Evolutionary conservation across 2,113 vertebrate genomes (phyloP), one percentile per base, ranked within the genome.

Genomic region (Carassius gibelio): DNA sequence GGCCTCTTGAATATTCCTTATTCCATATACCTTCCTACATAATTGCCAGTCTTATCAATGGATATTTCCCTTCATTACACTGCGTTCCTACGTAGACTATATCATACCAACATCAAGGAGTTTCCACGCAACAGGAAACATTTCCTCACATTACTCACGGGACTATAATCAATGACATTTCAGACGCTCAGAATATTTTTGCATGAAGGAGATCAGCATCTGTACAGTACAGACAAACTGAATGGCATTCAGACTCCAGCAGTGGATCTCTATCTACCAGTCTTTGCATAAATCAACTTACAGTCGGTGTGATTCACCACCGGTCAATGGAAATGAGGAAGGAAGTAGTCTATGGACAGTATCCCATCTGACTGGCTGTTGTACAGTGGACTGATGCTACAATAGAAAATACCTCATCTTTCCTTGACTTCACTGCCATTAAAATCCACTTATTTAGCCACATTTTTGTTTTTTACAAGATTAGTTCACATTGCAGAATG

Each of bases 401-500:
- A 42, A 79, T 15, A 48, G 83, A 36, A 77, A 77, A 23, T 21
- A 17, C 14, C 11, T 75, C 13, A 14, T 1, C n/a, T 59, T 75
- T 26, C 8, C 15, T 5, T 75, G 23, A 5, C 55, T 57, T 69
- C 6, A 3, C 3, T n/a, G 10, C 8, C 42, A 42, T 21, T 21
- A 4, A 1, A 74, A 45, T 42, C 69, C 38, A 42, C 13, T 69
- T 48, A 42, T 45, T 71, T 8, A 57, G 0, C 1, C 14, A 34
- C 21, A 42, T 14, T 5, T 21, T 3, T 61, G 21, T 5, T 21
- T 3, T 61, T 48, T 42, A 69, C 14, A 76, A 23, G 75, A 59
- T 77, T 69, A 9, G 81, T 81, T 87, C 84, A 21, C 76, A 81
- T 55, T 81, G 34, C 1, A 15, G 55, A 86, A 69, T 59, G n/a